Percentiles rank a stretch among this genome's conserved stretches.
phyloP scores from a whole-genome alignment of 2,888 invertebrate genomes.

The Oligia latruncula region DNA sequence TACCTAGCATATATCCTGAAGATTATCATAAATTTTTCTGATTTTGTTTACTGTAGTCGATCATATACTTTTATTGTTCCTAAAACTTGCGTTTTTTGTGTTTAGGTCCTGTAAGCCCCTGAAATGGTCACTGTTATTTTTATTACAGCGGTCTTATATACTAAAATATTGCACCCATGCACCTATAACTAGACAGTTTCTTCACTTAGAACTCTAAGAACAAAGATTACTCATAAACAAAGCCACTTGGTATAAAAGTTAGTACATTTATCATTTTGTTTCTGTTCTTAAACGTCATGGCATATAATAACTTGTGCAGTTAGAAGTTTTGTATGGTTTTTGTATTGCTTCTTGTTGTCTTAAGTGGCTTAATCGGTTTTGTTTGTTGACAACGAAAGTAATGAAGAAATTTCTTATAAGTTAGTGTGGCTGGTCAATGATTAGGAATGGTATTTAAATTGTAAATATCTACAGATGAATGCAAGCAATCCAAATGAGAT shows the following conservation, averaged over 20 bases:
- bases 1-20: too few relatives aligned
- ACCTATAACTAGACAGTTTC: neutral
- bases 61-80: too few relatives aligned
- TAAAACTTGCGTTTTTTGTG: too few relatives aligned
- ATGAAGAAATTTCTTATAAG: neutral
- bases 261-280: constrained; percentile 49
- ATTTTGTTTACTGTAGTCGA: too few relatives aligned
- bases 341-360: constrained; percentile 16
- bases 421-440: neutral
- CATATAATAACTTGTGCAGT: constrained; percentile 40
- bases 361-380: constrained; percentile 26
- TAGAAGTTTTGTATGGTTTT: constrained; percentile 33
- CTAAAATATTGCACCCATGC: neutral
- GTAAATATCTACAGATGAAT: neutral
- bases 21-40: too few relatives aligned
- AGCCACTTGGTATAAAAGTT: constrained; percentile 40
- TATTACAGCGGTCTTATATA: too few relatives aligned
- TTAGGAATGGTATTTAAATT: neutral
- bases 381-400: constrained; percentile 6
- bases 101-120: too few relatives aligned
- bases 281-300: constrained; percentile 32
- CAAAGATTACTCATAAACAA: constrained; percentile 22
- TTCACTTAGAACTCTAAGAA: constrained; percentile 7
- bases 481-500: neutral
- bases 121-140: too few relatives aligned